Base-by-base conservation (phyloP, 2,113 vertebrate species). In the Marmota monax region DNA sequence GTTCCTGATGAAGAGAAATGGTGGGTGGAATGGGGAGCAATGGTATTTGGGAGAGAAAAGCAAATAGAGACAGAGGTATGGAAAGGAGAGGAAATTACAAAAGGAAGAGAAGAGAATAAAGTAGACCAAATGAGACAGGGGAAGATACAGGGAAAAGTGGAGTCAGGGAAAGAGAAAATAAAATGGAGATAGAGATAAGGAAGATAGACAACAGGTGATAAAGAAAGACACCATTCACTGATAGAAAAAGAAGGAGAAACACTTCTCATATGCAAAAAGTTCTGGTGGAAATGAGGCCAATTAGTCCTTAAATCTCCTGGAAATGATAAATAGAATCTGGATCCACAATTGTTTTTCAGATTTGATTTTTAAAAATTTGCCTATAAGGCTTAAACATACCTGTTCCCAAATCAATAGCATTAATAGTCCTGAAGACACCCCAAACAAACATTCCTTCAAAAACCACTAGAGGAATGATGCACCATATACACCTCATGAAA, bases 131-230 rank as follows among this genome's bases (percentile, higher is more conserved):
- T 34, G 88, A 67, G 39, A 82, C 25, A 42, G n/a, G n/a, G n/a
- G 32, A 82, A 96, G 70, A 69, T 72, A 17, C 42, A 93, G 48
- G 87, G 53, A 53, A n/a, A 89, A 39, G 32, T 37, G 37, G 7
- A 88, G 56, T 45, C 39, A 82, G 70, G 63, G 48, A 72, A 91
- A 72, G 76, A 37, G 93, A 96, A 37, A 92, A 77, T n/a, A 87
- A 86, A 45, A 84, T 65, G 70, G 39, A 84, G 42, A 48, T 2
- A 27, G 67, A 91, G 42, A 90, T 5, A 84, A 87, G 58, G 4
- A 80, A 74, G 34, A 72, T 10, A 72, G 42, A 86, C 25, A 70
- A 8, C 45, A 45, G 7, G 45, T 45, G 7, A 45, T 45, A 45
- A 45, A 87, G 10, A 83, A 34, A 76, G 4, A 85, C n/a, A 92